Base-by-base conservation (phyloP, 2,888 invertebrate species). In the Catonia carolina region DNA sequence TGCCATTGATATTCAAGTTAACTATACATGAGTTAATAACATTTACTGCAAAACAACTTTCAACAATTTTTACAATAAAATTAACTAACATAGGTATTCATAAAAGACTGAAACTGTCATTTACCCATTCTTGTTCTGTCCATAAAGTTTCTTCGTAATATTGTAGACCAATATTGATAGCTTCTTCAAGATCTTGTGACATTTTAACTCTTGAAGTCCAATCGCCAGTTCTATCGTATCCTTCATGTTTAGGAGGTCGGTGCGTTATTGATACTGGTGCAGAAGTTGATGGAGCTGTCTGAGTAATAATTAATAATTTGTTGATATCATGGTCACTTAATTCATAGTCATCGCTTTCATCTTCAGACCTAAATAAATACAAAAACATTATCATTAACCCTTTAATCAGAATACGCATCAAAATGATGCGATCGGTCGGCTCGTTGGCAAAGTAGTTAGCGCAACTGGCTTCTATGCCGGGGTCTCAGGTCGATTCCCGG, bases 81-180 rank as follows among this genome's bases (percentile, higher is more conserved):
- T n/a, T n/a, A n/a, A n/a, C n/a, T n/a, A n/a, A n/a, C n/a, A n/a
- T n/a, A n/a, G n/a, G n/a, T n/a, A n/a, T n/a, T n/a, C n/a, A 27
- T 27, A 27, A 27, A 27, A 27, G 8, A 27, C 27, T 27, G 8
- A 27, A n/a, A n/a, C n/a, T n/a, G n/a, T n/a, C n/a, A n/a, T n/a
- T 68, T 69, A 78, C 78, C 69, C 75, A 71, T 61, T 83, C 80
- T 37, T 77, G 72, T 55, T 81, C 81, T 14, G 78, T 84, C 92
- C 92, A 91, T 54, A 98, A 74, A 69, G 96, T 95, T 70, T 96
- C 93, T 74, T 99, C 98, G 67, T 98, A 99, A 67, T 92, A 89
- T 69, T 83, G 85, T 17, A 99, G 79, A n/a, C 98, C 98, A 72
- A 98, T 95, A 66, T 96, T 95, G 66, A 99, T 99, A 41, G 91